These are phyloP conservation scores for Hydractinia symbiolongicarpus DNA, from an alignment of 30 jellyfish, hydroid and myxozoan genomes.

Conservation along the genomic window DNA sequence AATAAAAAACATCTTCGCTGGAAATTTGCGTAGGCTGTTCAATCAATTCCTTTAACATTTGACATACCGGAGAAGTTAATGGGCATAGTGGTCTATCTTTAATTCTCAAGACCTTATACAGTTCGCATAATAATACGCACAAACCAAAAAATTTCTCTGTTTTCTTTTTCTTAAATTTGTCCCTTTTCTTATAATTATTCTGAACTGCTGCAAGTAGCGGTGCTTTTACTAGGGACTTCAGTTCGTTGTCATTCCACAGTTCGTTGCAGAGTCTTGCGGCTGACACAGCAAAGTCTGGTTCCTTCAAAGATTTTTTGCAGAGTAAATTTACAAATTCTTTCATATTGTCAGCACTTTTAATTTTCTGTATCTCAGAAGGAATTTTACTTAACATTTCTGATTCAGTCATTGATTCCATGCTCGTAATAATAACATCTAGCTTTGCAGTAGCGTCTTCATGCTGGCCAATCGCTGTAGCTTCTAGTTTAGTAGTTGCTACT, in stretches of 20 bases:
- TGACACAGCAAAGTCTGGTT: constrained; percentile 21
- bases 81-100: constrained; percentile 38
- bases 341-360: not conserved
- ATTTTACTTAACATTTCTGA: constrained; percentile 15
- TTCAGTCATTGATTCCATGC: not conserved
- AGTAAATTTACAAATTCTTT: constrained; percentile 15
- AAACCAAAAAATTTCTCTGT: constrained; percentile 34
- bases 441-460: no score
- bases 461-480: no score
- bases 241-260: not conserved
- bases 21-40: constrained; percentile 9
- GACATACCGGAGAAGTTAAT: constrained; percentile 47
- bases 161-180: constrained; percentile 21
- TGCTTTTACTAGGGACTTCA: constrained; percentile 22
- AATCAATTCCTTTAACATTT: constrained; percentile 40
- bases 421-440: not conserved
- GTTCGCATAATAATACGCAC: constrained; percentile 51
- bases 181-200: constrained; percentile 33
- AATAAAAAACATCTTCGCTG: constrained; percentile 24
- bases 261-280: constrained; percentile 26
- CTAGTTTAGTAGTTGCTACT: no score
- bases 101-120: constrained; percentile 31
- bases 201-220: constrained; percentile 44
- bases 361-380: constrained; percentile 10
- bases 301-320: constrained; percentile 20